Evolutionary conservation across 1,140 invertebrate species (phyloP).

Genomic region (Drosophila ercepeae): DNA sequence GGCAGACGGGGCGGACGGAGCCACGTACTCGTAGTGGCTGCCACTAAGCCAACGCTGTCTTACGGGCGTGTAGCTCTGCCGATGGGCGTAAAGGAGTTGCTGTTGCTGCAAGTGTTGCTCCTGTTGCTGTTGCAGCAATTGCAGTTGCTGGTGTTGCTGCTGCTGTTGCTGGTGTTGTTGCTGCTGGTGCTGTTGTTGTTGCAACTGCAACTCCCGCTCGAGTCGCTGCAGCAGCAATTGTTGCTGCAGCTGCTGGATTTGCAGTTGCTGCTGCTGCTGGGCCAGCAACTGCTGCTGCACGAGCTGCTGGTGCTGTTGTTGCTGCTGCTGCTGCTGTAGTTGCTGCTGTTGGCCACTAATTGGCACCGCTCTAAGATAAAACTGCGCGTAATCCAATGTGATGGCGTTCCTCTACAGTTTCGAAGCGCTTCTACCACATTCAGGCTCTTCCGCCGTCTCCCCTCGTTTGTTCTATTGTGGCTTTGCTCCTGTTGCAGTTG

Average conservation of each 20-base stretch:
- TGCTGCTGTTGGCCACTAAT: constrained; percentile 83
- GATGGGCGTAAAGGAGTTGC: constrained; percentile 54
- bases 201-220: constrained; percentile 67
- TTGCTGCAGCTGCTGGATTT: constrained; percentile 73
- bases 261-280: constrained; percentile 74
- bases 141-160: constrained; percentile 4
- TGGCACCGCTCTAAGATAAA: constrained; percentile 83
- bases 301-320: constrained; percentile 67
- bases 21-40: constrained; percentile 40
- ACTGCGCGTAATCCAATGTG: constrained; percentile 84
- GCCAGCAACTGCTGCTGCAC: constrained; percentile 74
- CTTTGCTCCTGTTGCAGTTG: constrained; percentile 39
- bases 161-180: constrained; percentile 42
- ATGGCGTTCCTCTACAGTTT: constrained; percentile 74
- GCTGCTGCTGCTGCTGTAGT: constrained; percentile 60
- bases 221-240: constrained; percentile 78
- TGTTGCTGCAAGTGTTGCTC: constrained; percentile 29
- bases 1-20: constrained; percentile 25
- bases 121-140: constrained; percentile 31
- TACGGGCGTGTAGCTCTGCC: constrained; percentile 47
- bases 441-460: constrained; percentile 14
- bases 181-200: constrained; percentile 39
- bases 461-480: constrained; percentile 26
- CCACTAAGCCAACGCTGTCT: constrained; percentile 64
- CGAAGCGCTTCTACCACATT: constrained; percentile 48